Evolutionary conservation across 2,113 vertebrate species (phyloP).

Genomic region (Cynoglossus semilaevis): DNA sequence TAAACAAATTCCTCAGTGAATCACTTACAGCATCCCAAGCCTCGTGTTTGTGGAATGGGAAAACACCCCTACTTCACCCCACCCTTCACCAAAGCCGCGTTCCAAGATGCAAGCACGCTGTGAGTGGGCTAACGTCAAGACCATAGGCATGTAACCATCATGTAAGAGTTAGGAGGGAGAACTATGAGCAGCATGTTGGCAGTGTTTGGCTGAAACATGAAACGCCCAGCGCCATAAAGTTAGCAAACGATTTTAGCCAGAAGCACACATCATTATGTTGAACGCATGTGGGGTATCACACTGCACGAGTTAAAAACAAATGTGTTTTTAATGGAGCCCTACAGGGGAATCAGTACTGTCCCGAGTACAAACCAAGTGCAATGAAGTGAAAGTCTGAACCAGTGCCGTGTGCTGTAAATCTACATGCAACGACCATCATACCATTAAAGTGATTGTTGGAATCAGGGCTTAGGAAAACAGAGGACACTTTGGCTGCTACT

Average conservation of each 20-base stretch:
- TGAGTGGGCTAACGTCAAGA: constrained; percentile 5
- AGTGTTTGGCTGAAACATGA: neutral
- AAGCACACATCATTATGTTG: neutral
- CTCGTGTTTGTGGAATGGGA: constrained; percentile 39
- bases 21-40: constrained; percentile 46
- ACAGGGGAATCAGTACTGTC: neutral
- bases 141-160: neutral
- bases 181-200: neutral
- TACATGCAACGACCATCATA: neutral
- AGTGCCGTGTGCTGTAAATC: neutral
- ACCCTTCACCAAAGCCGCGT: constrained; percentile 25
- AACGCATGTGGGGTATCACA: neutral
- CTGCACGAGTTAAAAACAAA: neutral
- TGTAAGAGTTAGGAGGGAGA: neutral
- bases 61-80: constrained; percentile 40
- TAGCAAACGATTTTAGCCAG: neutral
- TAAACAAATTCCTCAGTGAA: constrained; percentile 76
- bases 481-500: constrained; percentile 5
- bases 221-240: neutral
- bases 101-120: neutral
- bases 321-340: neutral
- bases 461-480: neutral
- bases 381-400: neutral
- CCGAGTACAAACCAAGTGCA: neutral
- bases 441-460: neutral